Conservation (phyloP, 2,113 vertebrate genomes). For the Struthio camelus region DNA sequence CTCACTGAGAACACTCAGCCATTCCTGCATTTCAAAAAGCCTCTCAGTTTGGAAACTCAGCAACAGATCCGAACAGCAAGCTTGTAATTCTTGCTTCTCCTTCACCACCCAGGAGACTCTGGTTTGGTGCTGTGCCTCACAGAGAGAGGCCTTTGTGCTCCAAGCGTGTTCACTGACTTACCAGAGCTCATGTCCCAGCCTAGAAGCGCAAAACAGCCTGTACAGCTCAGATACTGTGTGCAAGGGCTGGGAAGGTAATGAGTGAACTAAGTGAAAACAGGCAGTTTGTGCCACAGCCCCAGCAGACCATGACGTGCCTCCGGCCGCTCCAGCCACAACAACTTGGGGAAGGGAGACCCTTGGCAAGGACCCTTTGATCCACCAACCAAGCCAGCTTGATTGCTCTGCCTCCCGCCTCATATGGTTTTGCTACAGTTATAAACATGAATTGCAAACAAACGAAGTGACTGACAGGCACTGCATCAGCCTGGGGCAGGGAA, state of each 20-base stretch:
- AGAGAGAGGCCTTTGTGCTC: background rate
- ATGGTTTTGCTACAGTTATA: background rate
- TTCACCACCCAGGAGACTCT: background rate
- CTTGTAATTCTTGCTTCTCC: background rate
- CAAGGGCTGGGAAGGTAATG: background rate
- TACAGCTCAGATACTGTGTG: fast-evolving
- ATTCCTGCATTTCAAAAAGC: background rate
- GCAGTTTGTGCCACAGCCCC: background rate
- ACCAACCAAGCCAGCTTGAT: too few species aligned
- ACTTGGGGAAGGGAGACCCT: fast-evolving
- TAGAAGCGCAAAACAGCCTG: fast-evolving
- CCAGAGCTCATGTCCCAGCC: background rate
- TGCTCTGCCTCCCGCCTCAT: fast-evolving
- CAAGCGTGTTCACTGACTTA: background rate
- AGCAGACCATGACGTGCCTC: fast-evolving
- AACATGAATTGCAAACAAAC: background rate
- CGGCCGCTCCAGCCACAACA: background rate
- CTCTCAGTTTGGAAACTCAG: background rate
- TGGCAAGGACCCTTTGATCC: background rate
- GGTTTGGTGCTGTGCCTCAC: background rate
- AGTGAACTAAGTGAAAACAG: background rate
- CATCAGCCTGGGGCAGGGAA: background rate
- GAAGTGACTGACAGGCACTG: fast-evolving
- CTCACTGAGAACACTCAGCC: background rate
- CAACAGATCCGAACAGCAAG: background rate